Conservation (phyloP, 2,888 invertebrate species). For the Drosophila meridionalis region DNA sequence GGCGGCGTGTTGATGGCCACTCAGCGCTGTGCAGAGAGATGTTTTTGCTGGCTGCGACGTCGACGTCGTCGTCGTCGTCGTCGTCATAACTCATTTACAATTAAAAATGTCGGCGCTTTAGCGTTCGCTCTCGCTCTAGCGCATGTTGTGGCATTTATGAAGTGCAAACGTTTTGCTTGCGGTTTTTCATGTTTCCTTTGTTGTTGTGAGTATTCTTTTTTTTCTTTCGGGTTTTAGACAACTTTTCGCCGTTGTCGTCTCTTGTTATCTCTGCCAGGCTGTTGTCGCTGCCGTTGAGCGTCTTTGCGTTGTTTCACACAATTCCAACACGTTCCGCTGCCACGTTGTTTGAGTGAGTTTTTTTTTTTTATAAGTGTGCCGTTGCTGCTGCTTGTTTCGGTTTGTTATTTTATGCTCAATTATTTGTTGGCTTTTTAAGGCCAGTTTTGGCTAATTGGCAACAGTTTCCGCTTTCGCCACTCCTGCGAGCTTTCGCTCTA, state of each 20-base stretch:
- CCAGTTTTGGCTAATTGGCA: slow-evolving; percentile 50
- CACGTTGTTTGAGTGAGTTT: slow-evolving; percentile 51
- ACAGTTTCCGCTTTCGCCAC: slow-evolving; percentile 48
- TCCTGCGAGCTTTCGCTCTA: slow-evolving; percentile 14
- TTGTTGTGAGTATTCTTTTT: slow-evolving; percentile 16
- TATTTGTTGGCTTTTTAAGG: slow-evolving; percentile 18
- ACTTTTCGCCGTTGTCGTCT: slow-evolving; percentile 75
- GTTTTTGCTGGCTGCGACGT: slow-evolving; percentile 30
- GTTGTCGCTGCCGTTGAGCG: slow-evolving; percentile 49
- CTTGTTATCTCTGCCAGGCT: slow-evolving; percentile 60
- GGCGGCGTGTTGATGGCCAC: slow-evolving; percentile 67
- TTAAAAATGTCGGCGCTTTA: slow-evolving; percentile 84
- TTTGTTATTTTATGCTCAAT: slow-evolving; percentile 9
- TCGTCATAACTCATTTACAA: slow-evolving; percentile 83
- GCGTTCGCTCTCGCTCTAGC: slow-evolving; percentile 44
- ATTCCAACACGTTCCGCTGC: slow-evolving; percentile 82
- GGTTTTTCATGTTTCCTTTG: slow-evolving; percentile 74
- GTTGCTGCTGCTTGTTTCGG: neutral
- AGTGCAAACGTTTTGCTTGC: slow-evolving; percentile 83
- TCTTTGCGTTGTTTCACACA: slow-evolving; percentile 72
- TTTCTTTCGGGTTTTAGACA: slow-evolving; percentile 56
- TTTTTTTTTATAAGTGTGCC: slow-evolving; percentile 1
- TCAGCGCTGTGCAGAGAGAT: slow-evolving; percentile 61
- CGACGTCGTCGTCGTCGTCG: slow-evolving; percentile 41
- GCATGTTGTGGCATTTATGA: slow-evolving; percentile 76